These are phyloP conservation scores for Enteromius trimaculatus DNA, from an alignment of 2,797 vertebrate genomes.

Conservation along the genomic window DNA sequence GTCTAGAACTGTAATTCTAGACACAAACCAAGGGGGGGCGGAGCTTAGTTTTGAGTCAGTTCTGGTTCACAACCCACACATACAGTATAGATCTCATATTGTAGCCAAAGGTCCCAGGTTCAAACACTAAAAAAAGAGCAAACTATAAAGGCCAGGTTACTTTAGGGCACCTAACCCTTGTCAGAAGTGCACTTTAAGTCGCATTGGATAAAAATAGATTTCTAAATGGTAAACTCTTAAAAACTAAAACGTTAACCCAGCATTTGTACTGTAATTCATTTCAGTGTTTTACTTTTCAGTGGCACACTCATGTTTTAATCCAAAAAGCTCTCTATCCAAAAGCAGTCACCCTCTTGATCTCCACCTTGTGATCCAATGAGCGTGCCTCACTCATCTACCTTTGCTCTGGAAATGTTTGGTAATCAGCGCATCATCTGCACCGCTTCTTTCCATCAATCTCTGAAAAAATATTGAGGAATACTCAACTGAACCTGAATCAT, in stretches of 20 bases:
- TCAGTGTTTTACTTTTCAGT: neutral
- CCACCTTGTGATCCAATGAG: conserved; percentile 37
- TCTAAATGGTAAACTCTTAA: conserved; percentile 1
- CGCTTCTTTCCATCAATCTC: conserved; percentile 37
- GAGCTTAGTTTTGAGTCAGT: neutral
- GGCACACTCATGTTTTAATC: neutral
- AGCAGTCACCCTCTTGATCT: conserved; percentile 49
- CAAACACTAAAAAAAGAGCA: neutral
- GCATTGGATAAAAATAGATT: conserved; percentile 9
- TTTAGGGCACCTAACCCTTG: neutral
- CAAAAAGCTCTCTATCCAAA: conserved; percentile 54
- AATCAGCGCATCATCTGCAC: conserved; percentile 38
- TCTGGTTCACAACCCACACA: neutral
- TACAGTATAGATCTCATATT: neutral
- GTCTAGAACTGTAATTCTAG: neutral
- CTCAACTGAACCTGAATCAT: conserved; percentile 51
- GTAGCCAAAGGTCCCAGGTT: neutral
- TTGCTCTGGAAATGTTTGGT: conserved; percentile 4
- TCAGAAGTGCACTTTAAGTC: conserved; percentile 4
- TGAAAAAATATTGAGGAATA: conserved; percentile 42
- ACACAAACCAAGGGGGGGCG: neutral
- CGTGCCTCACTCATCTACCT: neutral
- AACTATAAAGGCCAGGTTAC: neutral
- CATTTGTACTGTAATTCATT: neutral
- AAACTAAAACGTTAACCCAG: neutral